Evolutionary conservation across 2,113 vertebrate genomes (phyloP).

Genomic region (Ploceus nigricollis): DNA sequence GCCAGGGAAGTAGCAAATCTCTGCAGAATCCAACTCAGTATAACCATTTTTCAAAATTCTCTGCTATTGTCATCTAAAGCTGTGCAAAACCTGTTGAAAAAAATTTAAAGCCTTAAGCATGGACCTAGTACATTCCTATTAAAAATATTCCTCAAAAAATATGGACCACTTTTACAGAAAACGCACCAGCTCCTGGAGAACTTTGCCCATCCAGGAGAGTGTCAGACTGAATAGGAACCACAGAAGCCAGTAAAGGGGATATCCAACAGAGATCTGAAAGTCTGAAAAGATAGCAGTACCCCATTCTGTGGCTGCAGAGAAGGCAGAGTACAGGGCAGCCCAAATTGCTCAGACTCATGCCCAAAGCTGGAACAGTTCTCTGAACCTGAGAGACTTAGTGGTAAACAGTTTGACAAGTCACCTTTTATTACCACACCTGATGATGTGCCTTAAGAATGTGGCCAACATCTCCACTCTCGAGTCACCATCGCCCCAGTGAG

Average conservation of each 20-base stretch:
- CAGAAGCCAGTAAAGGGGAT: not conserved
- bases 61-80: not conserved
- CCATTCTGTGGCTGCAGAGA: not conserved
- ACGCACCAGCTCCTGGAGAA: not conserved
- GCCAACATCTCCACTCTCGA: not conserved
- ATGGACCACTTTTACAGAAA: not conserved
- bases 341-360: not conserved
- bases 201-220: not conserved
- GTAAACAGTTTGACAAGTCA: not conserved
- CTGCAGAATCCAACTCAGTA: not conserved
- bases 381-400: not conserved
- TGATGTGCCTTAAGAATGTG: accelerated
- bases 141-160: not conserved
- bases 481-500: not conserved
- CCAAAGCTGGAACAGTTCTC: not conserved
- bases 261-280: not conserved
- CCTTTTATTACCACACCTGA: not conserved
- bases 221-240: not conserved
- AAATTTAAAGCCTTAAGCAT: not conserved
- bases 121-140: not conserved
- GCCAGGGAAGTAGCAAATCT: not conserved
- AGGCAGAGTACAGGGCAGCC: not conserved
- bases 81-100: not conserved
- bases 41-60: not conserved
- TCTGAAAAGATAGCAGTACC: not conserved